Percentiles rank a stretch among this genome's conserved stretches.
phyloP scores from a whole-genome alignment of 2,888 invertebrate species.

The Erebia palarica region DNA sequence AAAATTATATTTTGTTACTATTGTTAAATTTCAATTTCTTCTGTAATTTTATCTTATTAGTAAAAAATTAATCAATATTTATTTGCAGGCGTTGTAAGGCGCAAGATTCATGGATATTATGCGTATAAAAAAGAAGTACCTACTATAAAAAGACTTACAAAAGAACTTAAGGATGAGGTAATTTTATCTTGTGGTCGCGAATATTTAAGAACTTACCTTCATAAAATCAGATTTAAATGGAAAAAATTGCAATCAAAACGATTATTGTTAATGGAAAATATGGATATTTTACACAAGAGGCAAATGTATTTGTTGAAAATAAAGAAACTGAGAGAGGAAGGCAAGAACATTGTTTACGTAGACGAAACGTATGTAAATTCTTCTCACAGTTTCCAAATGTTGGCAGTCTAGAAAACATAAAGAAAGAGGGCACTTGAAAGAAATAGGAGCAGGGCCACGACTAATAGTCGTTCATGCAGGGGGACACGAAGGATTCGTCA shows the following conservation, averaged over 20 bases:
- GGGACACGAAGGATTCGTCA: no score
- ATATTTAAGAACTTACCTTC: not conserved
- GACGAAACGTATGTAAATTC: constrained; percentile 1
- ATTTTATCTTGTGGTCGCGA: not conserved
- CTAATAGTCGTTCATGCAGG: no score
- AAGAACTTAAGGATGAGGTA: not conserved
- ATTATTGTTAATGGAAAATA: no score
- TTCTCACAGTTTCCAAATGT: not conserved
- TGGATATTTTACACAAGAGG: no score
- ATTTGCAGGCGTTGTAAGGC: not conserved
- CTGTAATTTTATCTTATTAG: no score
- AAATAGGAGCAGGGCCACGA: no score
- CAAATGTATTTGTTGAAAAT: not conserved
- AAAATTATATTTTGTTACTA: not conserved
- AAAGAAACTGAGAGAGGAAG: not conserved
- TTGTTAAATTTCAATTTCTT: not conserved
- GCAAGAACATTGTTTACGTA: not conserved
- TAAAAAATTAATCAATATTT: not conserved
- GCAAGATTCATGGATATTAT: not conserved
- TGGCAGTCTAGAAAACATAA: not conserved
- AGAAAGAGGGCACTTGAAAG: not conserved
- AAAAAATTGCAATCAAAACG: no score
- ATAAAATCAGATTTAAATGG: not conserved
- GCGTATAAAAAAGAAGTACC: not conserved
- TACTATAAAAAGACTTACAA: not conserved